phyloP scores from a whole-genome alignment of 1,140 invertebrate genomes.

The Stegodyphus dumicola region DNA sequence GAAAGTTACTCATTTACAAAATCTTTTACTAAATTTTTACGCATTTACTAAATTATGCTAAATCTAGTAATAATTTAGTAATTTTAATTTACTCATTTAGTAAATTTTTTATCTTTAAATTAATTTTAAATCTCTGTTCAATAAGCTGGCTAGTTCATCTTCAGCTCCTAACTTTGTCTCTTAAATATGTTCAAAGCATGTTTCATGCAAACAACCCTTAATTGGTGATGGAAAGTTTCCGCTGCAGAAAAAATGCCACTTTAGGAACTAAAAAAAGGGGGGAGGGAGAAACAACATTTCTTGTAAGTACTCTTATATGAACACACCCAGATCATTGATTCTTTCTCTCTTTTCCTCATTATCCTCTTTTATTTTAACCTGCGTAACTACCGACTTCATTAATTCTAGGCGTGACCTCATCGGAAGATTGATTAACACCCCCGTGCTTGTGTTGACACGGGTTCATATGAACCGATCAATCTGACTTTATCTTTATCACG shows the following conservation, averaged over 20 bases:
- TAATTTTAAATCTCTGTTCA: no score
- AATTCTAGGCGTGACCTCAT: slow-evolving; percentile 52
- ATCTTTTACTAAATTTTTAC: no score
- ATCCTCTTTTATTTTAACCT: slow-evolving; percentile 54
- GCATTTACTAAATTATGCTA: no score
- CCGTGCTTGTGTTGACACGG: slow-evolving; percentile 37
- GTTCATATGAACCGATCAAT: slow-evolving; percentile 28
- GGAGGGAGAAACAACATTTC: slow-evolving; percentile 25
- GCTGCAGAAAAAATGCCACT: slow-evolving; percentile 10
- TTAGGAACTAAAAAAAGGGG: not conserved
- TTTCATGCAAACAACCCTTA: not conserved
- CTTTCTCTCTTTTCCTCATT: slow-evolving; percentile 41
- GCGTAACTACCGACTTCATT: slow-evolving; percentile 52
- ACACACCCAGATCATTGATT: slow-evolving; percentile 41
- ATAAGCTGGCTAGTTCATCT: no score
- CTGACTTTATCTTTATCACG: slow-evolving; percentile 7
- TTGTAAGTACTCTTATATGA: slow-evolving; percentile 28
- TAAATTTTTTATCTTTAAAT: no score
- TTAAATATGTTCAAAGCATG: no score
- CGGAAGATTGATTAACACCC: slow-evolving; percentile 44
- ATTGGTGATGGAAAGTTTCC: slow-evolving; percentile 20
- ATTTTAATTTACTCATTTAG: no score
- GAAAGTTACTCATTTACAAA: no score
- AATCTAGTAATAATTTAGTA: no score
- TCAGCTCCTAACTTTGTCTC: no score